Evolutionary conservation across 2,113 vertebrate genomes (phyloP).

Genomic region (Pluvianellus socialis): DNA sequence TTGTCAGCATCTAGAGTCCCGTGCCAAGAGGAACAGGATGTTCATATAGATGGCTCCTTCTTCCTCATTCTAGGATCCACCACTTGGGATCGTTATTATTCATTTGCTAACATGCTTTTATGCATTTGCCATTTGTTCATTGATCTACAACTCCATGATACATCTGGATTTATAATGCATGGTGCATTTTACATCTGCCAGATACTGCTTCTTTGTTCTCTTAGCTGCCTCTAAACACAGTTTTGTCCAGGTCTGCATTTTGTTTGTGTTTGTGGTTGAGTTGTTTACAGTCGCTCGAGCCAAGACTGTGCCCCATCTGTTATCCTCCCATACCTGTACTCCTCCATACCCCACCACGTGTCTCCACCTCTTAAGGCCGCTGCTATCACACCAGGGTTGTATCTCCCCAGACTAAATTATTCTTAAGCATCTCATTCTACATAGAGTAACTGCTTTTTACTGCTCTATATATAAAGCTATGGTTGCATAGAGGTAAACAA

Average conservation of each 20-base stretch:
- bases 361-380: not conserved
- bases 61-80: not conserved
- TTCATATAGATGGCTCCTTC: not conserved
- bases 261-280: not conserved
- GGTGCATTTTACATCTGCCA: not conserved
- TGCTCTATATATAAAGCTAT: not conserved
- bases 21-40: not conserved
- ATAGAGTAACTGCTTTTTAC: not conserved
- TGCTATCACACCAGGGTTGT: not conserved
- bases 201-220: not conserved
- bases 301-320: not conserved
- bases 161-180: not conserved
- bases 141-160: not conserved
- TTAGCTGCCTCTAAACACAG: not conserved
- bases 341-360: not conserved
- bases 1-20: not conserved
- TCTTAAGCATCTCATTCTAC: not conserved
- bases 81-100: not conserved
- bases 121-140: not conserved
- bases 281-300: not conserved
- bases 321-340: not conserved
- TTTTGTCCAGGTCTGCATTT: not conserved
- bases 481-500: not conserved
- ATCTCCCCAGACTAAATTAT: fast-evolving
- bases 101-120: not conserved